Conservation (phyloP, 92 coral and sea anemone genomes). For the Epizoanthus fatuus region DNA sequence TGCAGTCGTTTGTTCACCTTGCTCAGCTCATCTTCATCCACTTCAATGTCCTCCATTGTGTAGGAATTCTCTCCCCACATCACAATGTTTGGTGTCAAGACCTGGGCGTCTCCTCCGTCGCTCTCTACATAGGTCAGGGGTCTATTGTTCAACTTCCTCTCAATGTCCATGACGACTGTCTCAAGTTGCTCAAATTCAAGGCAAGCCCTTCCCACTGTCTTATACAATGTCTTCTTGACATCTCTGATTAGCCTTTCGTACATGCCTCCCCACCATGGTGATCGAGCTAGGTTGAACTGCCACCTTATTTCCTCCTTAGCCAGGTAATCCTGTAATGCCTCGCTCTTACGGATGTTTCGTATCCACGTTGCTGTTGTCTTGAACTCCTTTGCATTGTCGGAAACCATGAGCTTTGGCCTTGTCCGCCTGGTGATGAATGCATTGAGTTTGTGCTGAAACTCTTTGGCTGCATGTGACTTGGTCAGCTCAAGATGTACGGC, state of each 20-base stretch:
- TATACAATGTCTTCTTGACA: no score
- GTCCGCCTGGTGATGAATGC: slow-evolving; percentile 50
- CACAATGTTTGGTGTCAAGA: slow-evolving; percentile 14
- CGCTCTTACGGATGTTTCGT: not conserved
- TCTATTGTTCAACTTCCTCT: no score
- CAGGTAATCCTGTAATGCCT: slow-evolving; percentile 47
- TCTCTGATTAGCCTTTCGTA: no score
- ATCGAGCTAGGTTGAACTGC: slow-evolving; percentile 7
- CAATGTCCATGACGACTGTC: slow-evolving; percentile 17
- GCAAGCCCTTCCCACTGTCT: slow-evolving; percentile 31
- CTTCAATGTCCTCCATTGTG: not conserved
- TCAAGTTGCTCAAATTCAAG: slow-evolving; percentile 39
- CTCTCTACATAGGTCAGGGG: no score
- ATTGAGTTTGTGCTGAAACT: slow-evolving; percentile 49
- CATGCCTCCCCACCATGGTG: no score
- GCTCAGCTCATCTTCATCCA: not conserved
- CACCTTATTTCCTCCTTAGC: slow-evolving; percentile 52
- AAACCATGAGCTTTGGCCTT: slow-evolving; percentile 47
- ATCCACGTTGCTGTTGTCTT: slow-evolving; percentile 51
- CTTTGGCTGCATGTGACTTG: slow-evolving; percentile 53
- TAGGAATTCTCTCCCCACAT: not conserved
- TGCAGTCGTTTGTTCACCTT: no score
- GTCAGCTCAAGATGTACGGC: not conserved
- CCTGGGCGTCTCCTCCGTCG: slow-evolving; percentile 17
- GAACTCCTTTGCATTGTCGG: not conserved